Conservation (phyloP, 1,140 invertebrate genomes). For the Laodelphax striatellus region DNA sequence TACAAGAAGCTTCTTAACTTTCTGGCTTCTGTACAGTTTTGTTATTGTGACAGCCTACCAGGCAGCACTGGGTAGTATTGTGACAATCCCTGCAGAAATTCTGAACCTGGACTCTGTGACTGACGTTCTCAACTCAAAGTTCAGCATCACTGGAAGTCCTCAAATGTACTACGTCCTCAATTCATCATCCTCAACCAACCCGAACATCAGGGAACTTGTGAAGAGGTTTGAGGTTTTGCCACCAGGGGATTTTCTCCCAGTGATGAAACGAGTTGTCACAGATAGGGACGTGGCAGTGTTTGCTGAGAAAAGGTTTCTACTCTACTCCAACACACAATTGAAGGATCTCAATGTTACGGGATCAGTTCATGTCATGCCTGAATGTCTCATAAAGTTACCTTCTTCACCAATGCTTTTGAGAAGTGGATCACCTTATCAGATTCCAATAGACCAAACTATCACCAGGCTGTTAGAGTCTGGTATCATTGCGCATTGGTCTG, state of each 20-base stretch:
- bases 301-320: conserved; percentile 18
- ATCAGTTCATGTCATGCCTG: conserved; percentile 15
- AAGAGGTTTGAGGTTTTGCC: conserved; percentile 20
- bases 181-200: conserved; percentile 19
- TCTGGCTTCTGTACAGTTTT: conserved; percentile 22
- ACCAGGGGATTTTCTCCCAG: conserved; percentile 17
- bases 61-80: conserved; percentile 24
- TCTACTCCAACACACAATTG: conserved; percentile 14
- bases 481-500: conserved; percentile 6
- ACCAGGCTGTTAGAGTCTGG: conserved; percentile 19
- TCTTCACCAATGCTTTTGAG: conserved; percentile 20
- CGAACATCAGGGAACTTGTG: conserved; percentile 16
- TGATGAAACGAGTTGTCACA: conserved; percentile 15
- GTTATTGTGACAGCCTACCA: conserved; percentile 22
- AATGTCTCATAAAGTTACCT: conserved; percentile 19
- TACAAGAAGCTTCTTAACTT: conserved; percentile 17
- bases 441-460: conserved; percentile 17
- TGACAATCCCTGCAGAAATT: conserved; percentile 21
- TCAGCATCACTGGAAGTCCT: conserved; percentile 20
- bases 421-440: conserved; percentile 17
- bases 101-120: conserved; percentile 19
- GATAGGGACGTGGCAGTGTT: conserved; percentile 20
- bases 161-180: conserved; percentile 24
- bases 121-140: conserved; percentile 17
- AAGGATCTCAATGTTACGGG: conserved; percentile 5